phyloP scores from a whole-genome alignment of 2,113 vertebrate genomes.

The Seriola aureovittata region DNA sequence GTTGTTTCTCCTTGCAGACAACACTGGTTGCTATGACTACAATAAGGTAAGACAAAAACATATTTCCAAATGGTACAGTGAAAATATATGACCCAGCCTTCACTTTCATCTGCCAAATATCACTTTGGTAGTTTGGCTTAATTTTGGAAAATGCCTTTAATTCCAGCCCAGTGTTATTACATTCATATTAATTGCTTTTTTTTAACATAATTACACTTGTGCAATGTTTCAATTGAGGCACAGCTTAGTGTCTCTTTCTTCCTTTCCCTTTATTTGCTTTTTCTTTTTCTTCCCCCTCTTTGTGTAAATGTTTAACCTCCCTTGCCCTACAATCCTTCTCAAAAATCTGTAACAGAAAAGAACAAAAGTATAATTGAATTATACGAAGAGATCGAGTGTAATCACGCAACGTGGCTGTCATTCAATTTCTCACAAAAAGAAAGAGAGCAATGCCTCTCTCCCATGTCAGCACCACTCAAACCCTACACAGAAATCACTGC shows the following conservation, averaged over 20 bases:
- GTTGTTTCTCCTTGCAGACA: slow-evolving; percentile 19
- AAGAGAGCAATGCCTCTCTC: slow-evolving; percentile 14
- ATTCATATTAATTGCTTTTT: slow-evolving; percentile 11
- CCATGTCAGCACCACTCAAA: slow-evolving; percentile 35
- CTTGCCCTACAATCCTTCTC: not conserved
- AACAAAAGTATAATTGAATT: slow-evolving; percentile 30
- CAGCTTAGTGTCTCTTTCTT: not conserved
- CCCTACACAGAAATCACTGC: slow-evolving; percentile 34
- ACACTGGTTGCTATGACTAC: slow-evolving; percentile 30
- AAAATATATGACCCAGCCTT: not conserved
- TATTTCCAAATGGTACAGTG: not conserved
- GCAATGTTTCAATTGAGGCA: not conserved
- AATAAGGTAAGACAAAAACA: not conserved
- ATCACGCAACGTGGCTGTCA: slow-evolving; percentile 25
- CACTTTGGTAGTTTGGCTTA: slow-evolving; percentile 21
- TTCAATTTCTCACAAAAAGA: slow-evolving; percentile 28
- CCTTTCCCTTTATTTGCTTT: not conserved
- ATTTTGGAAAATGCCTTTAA: slow-evolving; percentile 10
- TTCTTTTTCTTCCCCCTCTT: not conserved
- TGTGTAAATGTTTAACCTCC: slow-evolving; percentile 35
- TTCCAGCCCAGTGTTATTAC: slow-evolving; percentile 4
- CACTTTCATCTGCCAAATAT: slow-evolving; percentile 20
- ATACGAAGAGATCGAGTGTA: slow-evolving; percentile 26
- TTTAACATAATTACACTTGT: not conserved
- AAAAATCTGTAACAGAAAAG: slow-evolving; percentile 15